These are phyloP conservation scores for Sardinella longiceps DNA, from an alignment of 2,797 vertebrate genomes.

Conservation along the genomic window DNA sequence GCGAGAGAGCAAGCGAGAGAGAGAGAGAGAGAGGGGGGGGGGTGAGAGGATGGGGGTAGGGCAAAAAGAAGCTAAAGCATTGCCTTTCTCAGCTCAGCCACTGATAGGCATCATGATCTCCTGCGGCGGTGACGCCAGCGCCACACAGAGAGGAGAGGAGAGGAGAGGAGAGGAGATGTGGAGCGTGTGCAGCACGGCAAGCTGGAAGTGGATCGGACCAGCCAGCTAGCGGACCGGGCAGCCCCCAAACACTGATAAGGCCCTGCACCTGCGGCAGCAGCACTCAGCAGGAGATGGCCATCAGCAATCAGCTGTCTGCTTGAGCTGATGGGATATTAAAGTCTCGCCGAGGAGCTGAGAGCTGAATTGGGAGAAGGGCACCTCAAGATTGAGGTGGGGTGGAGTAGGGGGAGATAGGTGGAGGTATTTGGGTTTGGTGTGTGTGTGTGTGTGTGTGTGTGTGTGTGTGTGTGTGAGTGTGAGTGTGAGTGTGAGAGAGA, in stretches of 20 bases:
- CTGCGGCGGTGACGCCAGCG: neutral
- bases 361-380: neutral
- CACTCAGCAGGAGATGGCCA: constrained; percentile 29
- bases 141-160: neutral
- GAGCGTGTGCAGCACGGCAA: neutral
- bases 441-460: too few relatives aligned
- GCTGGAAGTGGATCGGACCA: neutral
- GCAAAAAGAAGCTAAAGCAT: neutral
- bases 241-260: constrained; percentile 43
- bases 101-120: neutral
- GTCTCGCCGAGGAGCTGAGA: neutral
- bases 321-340: constrained; percentile 37
- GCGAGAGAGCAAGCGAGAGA: neutral
- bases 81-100: neutral
- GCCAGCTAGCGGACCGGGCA: neutral
- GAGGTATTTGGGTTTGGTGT: too few relatives aligned
- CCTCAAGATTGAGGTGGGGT: neutral
- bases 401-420: neutral
- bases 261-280: constrained; percentile 37
- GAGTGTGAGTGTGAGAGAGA: too few relatives aligned
- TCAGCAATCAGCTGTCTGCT: constrained; percentile 43
- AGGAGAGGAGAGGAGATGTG: neutral
- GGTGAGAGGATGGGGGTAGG: neutral
- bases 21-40: neutral
- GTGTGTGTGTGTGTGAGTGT: too few relatives aligned